Evolutionary conservation across 2,888 invertebrate genomes (phyloP), one percentile per base, ranked within the genome.

Genomic region (Bombylius discolor): DNA sequence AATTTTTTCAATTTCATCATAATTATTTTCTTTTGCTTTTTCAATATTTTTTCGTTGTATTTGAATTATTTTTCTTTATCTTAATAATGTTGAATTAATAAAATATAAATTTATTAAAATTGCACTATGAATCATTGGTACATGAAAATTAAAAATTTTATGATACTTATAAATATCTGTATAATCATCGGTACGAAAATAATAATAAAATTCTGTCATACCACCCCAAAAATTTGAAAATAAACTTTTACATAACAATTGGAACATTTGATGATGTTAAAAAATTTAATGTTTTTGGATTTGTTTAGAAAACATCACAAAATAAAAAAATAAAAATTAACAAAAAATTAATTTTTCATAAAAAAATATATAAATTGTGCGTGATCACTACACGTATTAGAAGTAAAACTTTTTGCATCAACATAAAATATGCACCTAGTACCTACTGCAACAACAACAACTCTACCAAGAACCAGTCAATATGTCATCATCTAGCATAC

Each of bases 191-290:
- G 92, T 89, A 65, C 95, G 78, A 61, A 80, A 73, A 68, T 92
- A 92, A 69, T 95, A 89, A 68, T 87, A 93, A 59, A 87, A 80
- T 1, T 82, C 78, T 0, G 87, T 83, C 89, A 97, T 94, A 5
- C 88, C 96, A 64, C 89, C 89, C 97, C 97, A 98, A 73, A 92
- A 98, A 72, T 98, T 98, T 23, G 93, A 92, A 71, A 96, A 97
- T 45, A 89, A 72, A 13, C 89, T 88, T 58, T 91, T 88, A 0
- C 94, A 89, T 54, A 83, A 85, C 81, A 11, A 94, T 77, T 5
- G 81, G 77, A 13, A 81, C 65, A 45, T 81, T 76, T 62, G 85
- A 82, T 0, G 68, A 66, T 0, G 89, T 79, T 32, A 94, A 73
- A 51, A 76, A 66, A 57, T 77, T 77, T 0, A 94, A 70, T 0